Percentiles rank a stretch among this genome's conserved stretches.
These are phyloP conservation scores for Mustela nigripes DNA, from an alignment of 2,113 vertebrate genomes.

Conservation along the genomic window DNA sequence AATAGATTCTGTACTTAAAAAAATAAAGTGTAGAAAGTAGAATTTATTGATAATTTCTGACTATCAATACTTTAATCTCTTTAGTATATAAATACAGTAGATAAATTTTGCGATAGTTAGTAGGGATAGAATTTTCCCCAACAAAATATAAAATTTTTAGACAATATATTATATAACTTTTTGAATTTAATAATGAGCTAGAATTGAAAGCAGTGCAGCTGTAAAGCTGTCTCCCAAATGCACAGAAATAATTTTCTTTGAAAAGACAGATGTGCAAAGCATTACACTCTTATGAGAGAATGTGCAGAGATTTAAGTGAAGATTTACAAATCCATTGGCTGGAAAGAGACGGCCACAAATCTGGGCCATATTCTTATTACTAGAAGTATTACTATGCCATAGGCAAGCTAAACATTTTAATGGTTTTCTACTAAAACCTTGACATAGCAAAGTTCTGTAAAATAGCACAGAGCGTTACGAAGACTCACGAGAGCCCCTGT, in stretches of 20 bases:
- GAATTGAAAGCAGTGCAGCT: not conserved
- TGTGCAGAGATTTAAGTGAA: constrained; percentile 22
- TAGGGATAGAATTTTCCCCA: not conserved
- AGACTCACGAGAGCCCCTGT: not conserved
- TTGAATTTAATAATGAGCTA: not conserved
- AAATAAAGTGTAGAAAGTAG: not conserved
- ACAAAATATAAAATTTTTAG: constrained; percentile 25
- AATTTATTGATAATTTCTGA: constrained; percentile 10
- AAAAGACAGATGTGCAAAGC: constrained; percentile 27
- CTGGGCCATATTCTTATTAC: constrained; percentile 28
- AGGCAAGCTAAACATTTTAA: constrained; percentile 13
- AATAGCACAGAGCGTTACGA: not conserved
- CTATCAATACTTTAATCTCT: not conserved
- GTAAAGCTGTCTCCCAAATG: constrained; percentile 8
- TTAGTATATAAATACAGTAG: not conserved
- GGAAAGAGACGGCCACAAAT: constrained; percentile 24
- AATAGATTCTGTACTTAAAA: constrained; percentile 1
- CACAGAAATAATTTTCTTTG: not conserved
- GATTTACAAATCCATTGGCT: constrained; percentile 15
- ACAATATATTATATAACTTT: constrained; percentile 9
- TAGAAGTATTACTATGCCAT: not conserved
- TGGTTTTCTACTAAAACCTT: constrained; percentile 8
- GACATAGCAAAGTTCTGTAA: constrained; percentile 30
- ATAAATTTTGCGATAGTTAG: not conserved
- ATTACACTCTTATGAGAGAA: not conserved